These are phyloP conservation scores for Blastobasis lacticolella DNA, from an alignment of 2,888 invertebrate genomes.

Conservation along the genomic window DNA sequence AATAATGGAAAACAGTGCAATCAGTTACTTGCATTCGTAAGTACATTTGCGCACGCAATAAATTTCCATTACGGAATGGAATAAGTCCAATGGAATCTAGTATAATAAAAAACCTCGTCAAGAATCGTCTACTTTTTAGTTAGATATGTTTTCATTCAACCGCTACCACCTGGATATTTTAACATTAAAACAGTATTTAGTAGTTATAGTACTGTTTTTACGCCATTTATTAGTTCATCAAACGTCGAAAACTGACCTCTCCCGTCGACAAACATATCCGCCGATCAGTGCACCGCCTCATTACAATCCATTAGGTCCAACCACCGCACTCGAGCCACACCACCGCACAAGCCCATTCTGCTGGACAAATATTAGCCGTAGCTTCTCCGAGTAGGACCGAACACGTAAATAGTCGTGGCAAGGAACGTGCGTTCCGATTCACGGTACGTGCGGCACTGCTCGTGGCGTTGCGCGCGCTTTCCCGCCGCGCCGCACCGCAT, in stretches of 20 bases:
- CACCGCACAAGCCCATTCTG: slow-evolving; percentile 43
- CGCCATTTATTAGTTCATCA: too few relatives aligned
- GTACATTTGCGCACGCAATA: slow-evolving; percentile 27
- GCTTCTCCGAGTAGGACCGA: slow-evolving; percentile 29
- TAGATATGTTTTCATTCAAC: too few relatives aligned
- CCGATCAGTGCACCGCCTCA: slow-evolving; percentile 40
- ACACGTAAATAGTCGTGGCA: slow-evolving; percentile 45
- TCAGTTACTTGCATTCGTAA: slow-evolving; percentile 9
- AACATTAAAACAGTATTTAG: too few relatives aligned
- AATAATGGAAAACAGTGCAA: slow-evolving; percentile 15
- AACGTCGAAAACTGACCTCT: slow-evolving; percentile 5
- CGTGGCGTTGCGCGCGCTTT: slow-evolving; percentile 17
- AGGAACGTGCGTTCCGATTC: slow-evolving; percentile 49
- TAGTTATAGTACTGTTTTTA: too few relatives aligned
- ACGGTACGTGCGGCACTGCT: slow-evolving; percentile 49
- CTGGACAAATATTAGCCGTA: slow-evolving; percentile 37
- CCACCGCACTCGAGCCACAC: slow-evolving; percentile 49
- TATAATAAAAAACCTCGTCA: too few relatives aligned
- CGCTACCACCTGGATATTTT: too few relatives aligned
- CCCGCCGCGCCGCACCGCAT: slow-evolving; percentile 22
- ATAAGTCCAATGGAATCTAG: too few relatives aligned
- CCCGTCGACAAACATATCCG: slow-evolving; percentile 9
- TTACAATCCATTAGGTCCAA: slow-evolving; percentile 40
- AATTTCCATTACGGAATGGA: slow-evolving; percentile 22
- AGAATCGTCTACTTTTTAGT: too few relatives aligned